Conservation (phyloP, 1,140 invertebrate genomes). For the Tribolium madens region DNA sequence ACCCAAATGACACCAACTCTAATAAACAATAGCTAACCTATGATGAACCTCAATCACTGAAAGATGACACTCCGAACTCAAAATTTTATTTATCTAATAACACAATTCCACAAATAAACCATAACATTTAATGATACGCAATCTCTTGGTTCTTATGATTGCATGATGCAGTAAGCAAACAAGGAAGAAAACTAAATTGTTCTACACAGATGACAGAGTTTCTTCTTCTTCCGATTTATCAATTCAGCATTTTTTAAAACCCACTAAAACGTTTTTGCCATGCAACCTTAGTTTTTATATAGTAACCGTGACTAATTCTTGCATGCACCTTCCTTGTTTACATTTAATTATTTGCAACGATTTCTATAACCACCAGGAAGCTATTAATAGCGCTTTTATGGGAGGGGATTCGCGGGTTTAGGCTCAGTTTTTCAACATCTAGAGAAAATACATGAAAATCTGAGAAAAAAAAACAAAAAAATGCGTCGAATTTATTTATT, state of each 20-base stretch:
- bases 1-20: neutral
- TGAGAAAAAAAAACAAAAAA: too few relatives aligned
- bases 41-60: neutral
- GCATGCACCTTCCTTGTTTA: conserved; percentile 36
- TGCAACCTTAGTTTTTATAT: conserved; percentile 39
- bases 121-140: conserved; percentile 32
- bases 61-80: neutral
- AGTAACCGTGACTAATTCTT: conserved; percentile 33
- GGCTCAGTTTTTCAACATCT: too few relatives aligned
- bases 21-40: neutral
- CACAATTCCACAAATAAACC: conserved; percentile 25
- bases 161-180: conserved; percentile 19
- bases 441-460: too few relatives aligned
- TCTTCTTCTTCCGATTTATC: neutral
- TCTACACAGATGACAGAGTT: neutral
- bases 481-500: too few relatives aligned
- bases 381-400: neutral
- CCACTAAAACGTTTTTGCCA: conserved; percentile 15
- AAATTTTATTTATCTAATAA: neutral
- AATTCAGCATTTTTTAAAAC: conserved; percentile 22
- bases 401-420: too few relatives aligned
- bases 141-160: conserved; percentile 1
- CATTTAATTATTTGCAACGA: conserved; percentile 32
- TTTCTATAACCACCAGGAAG: conserved; percentile 31
- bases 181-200: conserved; percentile 35